Percentiles rank a stretch among this genome's conserved stretches.
Conservation (phyloP, 1,140 invertebrate species). For the Caenorhabditis brenneri region DNA sequence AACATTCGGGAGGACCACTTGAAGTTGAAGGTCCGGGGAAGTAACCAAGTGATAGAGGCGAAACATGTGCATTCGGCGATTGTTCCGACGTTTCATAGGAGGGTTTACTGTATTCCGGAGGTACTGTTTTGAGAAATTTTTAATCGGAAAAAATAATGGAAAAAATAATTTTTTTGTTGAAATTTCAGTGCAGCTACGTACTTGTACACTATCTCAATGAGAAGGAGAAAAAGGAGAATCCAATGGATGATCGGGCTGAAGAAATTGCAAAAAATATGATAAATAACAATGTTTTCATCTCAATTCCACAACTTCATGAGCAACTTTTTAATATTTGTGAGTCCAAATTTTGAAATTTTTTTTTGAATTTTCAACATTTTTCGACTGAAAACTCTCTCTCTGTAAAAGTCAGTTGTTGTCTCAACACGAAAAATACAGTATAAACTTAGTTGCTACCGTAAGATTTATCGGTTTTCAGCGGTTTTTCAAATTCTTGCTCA, state of each 20-base stretch:
- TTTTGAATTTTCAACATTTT: not conserved
- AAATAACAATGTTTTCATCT: not conserved
- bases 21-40: constrained; percentile 96
- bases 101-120: constrained; percentile 95
- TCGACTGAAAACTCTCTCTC: not conserved
- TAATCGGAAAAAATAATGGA: too few species aligned
- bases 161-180: too few species aligned
- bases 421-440: too few species aligned
- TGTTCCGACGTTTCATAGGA: constrained; percentile 92
- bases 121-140: constrained; percentile 74
- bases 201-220: not conserved
- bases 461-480: too few species aligned
- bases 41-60: constrained; percentile 64
- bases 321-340: not conserved
- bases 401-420: too few species aligned
- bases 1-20: constrained; percentile 97
- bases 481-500: too few species aligned
- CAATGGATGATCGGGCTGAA: not conserved
- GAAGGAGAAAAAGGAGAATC: not conserved
- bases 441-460: too few species aligned
- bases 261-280: constrained; percentile 18
- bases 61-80: constrained; percentile 94
- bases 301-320: constrained; percentile 1
- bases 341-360: not conserved
- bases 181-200: not conserved